Conservation (phyloP, 2,888 invertebrate species). For the Drosophila fulvimacula region DNA sequence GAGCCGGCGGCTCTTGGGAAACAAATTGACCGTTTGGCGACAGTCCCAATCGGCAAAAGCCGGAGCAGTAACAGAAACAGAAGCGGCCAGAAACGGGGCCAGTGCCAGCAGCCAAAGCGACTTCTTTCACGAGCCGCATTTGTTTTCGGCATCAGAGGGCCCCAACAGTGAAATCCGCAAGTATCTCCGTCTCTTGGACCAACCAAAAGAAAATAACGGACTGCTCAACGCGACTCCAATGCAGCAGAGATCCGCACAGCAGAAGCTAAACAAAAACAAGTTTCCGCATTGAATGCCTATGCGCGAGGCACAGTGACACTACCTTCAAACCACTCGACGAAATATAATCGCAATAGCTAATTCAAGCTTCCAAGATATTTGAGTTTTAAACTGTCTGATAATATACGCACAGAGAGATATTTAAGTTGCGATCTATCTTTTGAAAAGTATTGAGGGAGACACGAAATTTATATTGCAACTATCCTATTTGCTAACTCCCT, state of each 20-base stretch:
- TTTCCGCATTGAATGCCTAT: background rate
- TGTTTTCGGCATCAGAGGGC: constrained; percentile 17
- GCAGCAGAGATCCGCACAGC: background rate
- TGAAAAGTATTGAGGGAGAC: background rate
- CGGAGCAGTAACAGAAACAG: background rate
- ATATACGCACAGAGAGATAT: constrained; percentile 2
- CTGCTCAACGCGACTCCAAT: no score
- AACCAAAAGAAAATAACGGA: no score
- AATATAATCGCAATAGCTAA: background rate
- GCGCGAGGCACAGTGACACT: background rate
- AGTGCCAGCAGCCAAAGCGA: constrained; percentile 2
- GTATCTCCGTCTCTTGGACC: background rate
- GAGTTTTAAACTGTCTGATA: background rate
- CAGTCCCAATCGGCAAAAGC: background rate
- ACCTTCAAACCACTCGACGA: background rate
- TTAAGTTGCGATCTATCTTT: no score
- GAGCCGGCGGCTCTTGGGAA: background rate
- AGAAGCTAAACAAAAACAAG: background rate
- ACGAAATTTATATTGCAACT: background rate
- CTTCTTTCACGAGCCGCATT: constrained; percentile 25
- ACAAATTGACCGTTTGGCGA: background rate
- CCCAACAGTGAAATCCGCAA: background rate
- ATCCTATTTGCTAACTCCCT: background rate
- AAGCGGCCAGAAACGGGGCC: background rate
- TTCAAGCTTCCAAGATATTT: background rate